These are phyloP conservation scores for Kryptolebias ocellatus DNA, from an alignment of 2,797 vertebrate species.

Conservation along the genomic window DNA sequence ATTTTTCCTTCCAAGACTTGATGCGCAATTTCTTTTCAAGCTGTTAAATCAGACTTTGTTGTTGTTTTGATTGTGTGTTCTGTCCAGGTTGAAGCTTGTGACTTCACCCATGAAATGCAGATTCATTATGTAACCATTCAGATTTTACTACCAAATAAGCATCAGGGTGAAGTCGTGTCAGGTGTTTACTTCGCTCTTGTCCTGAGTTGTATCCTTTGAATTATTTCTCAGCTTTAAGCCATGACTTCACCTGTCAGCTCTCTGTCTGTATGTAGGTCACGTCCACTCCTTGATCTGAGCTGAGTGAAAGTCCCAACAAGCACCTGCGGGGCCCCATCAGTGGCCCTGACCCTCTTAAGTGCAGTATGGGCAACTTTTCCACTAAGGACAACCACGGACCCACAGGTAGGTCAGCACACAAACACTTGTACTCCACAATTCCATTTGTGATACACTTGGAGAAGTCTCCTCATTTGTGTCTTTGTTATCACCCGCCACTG, in stretches of 20 bases:
- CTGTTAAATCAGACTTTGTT: slow-evolving; percentile 12
- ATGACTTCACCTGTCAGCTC: slow-evolving; percentile 36
- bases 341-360: slow-evolving; percentile 33
- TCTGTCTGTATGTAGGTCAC: slow-evolving; percentile 48
- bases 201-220: too few species aligned
- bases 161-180: not conserved
- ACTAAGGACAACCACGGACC: slow-evolving; percentile 78
- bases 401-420: slow-evolving; percentile 67
- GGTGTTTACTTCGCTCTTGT: too few species aligned
- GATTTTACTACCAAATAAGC: slow-evolving; percentile 27
- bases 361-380: slow-evolving; percentile 83
- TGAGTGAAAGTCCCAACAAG: slow-evolving; percentile 41
- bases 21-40: not conserved
- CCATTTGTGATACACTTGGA: not conserved
- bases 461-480: too few species aligned
- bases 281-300: slow-evolving; percentile 34
- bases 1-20: slow-evolving; percentile 3
- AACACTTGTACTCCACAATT: not conserved
- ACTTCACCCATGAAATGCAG: slow-evolving; percentile 12
- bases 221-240: not conserved
- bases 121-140: not conserved
- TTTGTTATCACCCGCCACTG: too few species aligned
- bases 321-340: slow-evolving; percentile 59
- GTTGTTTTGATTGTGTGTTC: not conserved
- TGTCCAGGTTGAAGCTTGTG: not conserved